Evolutionary conservation across 2,113 vertebrate genomes (phyloP).

Genomic region (Pedetes capensis): DNA sequence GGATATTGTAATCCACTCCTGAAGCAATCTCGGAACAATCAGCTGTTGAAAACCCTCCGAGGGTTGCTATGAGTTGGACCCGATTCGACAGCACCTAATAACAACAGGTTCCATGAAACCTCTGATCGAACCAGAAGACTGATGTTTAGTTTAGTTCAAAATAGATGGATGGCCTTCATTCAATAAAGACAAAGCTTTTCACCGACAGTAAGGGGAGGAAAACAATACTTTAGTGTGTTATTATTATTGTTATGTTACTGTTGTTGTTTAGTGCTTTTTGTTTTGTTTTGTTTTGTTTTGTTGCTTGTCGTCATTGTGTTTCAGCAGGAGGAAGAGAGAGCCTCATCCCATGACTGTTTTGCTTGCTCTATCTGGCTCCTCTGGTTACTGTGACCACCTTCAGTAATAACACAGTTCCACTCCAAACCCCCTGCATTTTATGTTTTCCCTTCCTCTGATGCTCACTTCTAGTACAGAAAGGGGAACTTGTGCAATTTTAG

Average conservation of each 20-base stretch:
- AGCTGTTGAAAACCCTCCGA: too few relatives aligned
- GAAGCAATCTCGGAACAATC: too few relatives aligned
- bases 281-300: neutral
- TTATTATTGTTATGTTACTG: too few relatives aligned
- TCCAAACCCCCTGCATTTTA: neutral
- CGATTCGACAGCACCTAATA: too few relatives aligned
- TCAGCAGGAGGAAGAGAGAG: neutral
- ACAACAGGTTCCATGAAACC: too few relatives aligned
- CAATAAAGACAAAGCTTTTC: neutral
- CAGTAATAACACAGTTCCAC: neutral
- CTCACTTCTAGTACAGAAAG: neutral
- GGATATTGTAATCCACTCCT: too few relatives aligned
- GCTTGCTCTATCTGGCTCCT: neutral
- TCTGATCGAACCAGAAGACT: neutral
- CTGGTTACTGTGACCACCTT: neutral
- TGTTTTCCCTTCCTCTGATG: neutral
- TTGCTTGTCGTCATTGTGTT: neutral
- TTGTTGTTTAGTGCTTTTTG: too few relatives aligned
- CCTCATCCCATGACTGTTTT: neutral
- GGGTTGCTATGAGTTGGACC: too few relatives aligned
- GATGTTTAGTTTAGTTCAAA: conserved; percentile 2
- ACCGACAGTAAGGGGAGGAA: neutral
- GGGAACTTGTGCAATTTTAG: neutral
- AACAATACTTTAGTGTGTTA: neutral
- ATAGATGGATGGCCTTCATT: neutral